Base-by-base conservation (phyloP, 2,797 vertebrate species). In the Geotrypetes seraphini region DNA sequence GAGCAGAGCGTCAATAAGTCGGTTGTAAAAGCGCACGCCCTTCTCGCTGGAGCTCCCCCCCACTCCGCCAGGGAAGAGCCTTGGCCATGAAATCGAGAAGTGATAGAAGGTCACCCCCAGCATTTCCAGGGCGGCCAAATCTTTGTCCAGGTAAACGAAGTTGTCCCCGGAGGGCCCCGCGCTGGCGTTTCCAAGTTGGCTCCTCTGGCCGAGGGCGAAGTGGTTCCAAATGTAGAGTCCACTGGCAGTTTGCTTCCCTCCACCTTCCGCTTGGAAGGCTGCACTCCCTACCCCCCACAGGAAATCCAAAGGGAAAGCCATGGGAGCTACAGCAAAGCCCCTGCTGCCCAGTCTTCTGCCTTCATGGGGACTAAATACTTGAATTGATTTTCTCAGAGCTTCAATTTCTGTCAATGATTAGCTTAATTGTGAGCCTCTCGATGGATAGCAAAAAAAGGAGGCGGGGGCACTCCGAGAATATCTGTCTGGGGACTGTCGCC, bases 1-100 rank as follows among this genome's bases (percentile, higher is more conserved):
- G 7, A 73, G 36, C 0, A 99, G 75, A 16, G 57, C 70, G 21
- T 85, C 56, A 18, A 98, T 81, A 20, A 95, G 78, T 3, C 14
- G 34, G 2, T 63, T 77, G 36, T 99, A 98, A 64, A 94, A 89
- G 6, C 37, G 60, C 25, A 97, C 76, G 16, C 86, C 92, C 16
- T 73, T 73, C 4, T 40, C 16, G 5, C 84, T 93, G 31, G 83
- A 83, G 32, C 31, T 30, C 18, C 44, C 42, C 28, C 45, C 67
- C 19, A 34, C 42, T 8, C 92, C 96, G 10, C 84, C 65, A 1
- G 92, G 88, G 50, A 99, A 96, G 16, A 99, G 75, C 19, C 96
- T 76, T 14, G 93, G 73, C 94, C 96, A 99, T 22, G 94, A 96
- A 43, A 99, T 81, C 5, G 96, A 97, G 62, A 99, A 96, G 1